phyloP scores from a whole-genome alignment of 92 coral and sea anemone genomes.

The Epizoanthus fatuus region DNA sequence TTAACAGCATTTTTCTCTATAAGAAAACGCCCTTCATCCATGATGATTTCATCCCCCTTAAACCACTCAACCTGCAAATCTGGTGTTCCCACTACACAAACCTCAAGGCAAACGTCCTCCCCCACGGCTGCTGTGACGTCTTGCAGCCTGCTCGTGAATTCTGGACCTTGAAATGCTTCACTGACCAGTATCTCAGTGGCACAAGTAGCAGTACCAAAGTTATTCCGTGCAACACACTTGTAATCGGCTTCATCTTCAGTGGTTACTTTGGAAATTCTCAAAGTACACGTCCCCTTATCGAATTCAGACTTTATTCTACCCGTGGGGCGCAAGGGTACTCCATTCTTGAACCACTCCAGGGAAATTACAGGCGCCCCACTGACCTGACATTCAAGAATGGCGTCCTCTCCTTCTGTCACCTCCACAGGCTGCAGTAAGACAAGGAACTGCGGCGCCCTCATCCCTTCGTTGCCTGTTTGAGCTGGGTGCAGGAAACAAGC shows the following conservation, averaged over 20 bases:
- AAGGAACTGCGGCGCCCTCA: conserved; percentile 81
- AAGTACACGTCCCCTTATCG: conserved; percentile 67
- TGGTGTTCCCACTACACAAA: conserved; percentile 78
- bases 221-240: conserved; percentile 88
- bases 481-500: conserved; percentile 43
- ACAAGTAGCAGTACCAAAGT: conserved; percentile 85
- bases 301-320: conserved; percentile 70
- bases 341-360: conserved; percentile 95
- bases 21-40: conserved; percentile 77
- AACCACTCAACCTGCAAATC: conserved; percentile 86
- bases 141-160: conserved; percentile 75
- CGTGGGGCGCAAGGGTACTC: conserved; percentile 66
- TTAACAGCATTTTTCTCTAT: conserved; percentile 75
- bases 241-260: conserved; percentile 95
- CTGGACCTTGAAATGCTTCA: conserved; percentile 70
- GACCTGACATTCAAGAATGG: conserved; percentile 76
- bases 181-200: conserved; percentile 88
- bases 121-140: conserved; percentile 74
- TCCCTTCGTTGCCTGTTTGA: conserved; percentile 43
- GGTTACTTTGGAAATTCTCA: conserved; percentile 61
- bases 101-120: conserved; percentile 72
- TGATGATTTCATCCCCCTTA: conserved; percentile 64
- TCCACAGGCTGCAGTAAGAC: conserved; percentile 73
- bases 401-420: conserved; percentile 81
- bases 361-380: conserved; percentile 77